A percentile compares a stretch with the other conserved stretches of the same genome.
Evolutionary conservation across 2,113 vertebrate genomes (phyloP).

Genomic region (Tympanuchus pallidicinctus): DNA sequence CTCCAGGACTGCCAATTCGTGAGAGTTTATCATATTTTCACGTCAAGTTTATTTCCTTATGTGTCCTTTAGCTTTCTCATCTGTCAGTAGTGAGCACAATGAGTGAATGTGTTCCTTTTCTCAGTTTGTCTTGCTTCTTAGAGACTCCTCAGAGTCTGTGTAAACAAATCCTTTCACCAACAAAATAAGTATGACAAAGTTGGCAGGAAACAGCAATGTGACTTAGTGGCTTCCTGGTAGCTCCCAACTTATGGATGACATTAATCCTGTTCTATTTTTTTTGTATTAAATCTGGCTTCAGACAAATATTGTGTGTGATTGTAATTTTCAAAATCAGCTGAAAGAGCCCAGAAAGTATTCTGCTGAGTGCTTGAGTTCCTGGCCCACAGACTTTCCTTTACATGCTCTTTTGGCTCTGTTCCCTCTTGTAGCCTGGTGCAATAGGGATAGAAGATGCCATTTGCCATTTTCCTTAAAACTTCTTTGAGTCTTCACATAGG

Average conservation of each 20-base stretch:
- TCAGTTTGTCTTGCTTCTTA: not conserved
- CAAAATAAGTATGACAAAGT: not conserved
- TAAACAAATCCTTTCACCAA: not conserved
- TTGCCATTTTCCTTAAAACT: not conserved
- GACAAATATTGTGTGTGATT: rapidly evolving
- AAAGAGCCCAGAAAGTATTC: not conserved
- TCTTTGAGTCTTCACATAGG: not conserved
- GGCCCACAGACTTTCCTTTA: too few species aligned
- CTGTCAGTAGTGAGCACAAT: not conserved
- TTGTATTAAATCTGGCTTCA: not conserved
- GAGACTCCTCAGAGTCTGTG: not conserved
- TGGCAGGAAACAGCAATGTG: not conserved
- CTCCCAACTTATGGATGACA: not conserved
- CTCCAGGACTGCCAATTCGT: not conserved
- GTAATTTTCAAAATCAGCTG: not conserved
- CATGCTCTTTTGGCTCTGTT: not conserved
- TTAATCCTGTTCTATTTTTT: not conserved
- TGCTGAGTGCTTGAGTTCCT: not conserved
- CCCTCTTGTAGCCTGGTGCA: not conserved
- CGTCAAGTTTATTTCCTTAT: not conserved
- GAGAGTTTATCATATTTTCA: not conserved
- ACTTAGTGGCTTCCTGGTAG: not conserved
- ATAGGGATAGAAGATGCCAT: not conserved
- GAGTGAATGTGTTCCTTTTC: not conserved
- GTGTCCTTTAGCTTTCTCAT: not conserved